Conservation (phyloP, 2,113 vertebrate genomes). For the Chionodraco myersi region DNA sequence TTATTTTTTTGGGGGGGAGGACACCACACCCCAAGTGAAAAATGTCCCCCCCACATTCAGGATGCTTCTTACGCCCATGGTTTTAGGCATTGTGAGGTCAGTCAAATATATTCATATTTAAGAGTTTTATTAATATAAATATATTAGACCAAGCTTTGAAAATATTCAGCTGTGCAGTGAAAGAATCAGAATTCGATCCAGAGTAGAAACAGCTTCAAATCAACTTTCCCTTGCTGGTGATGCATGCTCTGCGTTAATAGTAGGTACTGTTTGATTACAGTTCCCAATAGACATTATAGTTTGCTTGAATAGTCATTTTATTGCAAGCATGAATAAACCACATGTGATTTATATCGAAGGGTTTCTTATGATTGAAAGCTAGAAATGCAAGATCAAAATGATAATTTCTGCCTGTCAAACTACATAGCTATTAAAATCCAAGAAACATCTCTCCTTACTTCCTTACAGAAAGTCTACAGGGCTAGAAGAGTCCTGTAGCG, state of each 20-base stretch:
- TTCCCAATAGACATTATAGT: neutral
- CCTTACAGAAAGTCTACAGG: constrained; percentile 4
- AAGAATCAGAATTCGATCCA: neutral
- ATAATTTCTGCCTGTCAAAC: constrained; percentile 18
- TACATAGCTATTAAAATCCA: constrained; percentile 13
- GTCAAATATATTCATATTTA: constrained; percentile 11
- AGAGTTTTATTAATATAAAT: neutral
- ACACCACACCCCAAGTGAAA: too few species aligned
- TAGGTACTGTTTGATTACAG: constrained; percentile 8
- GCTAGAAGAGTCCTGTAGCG: constrained; percentile 10
- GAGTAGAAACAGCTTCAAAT: too few species aligned
- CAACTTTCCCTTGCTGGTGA: neutral
- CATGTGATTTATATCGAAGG: neutral
- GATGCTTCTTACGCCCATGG: neutral
- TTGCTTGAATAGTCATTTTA: neutral
- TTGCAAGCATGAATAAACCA: constrained; percentile 10
- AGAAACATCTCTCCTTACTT: neutral
- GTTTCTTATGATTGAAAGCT: constrained; percentile 18
- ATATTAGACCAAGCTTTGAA: neutral
- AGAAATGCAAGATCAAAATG: neutral
- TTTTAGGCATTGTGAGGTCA: neutral
- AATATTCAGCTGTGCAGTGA: constrained; percentile 9
- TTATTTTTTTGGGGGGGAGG: too few species aligned
- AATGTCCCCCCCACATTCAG: too few species aligned
- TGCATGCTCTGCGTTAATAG: neutral